A percentile compares a stretch with the other conserved stretches of the same genome.
These are phyloP conservation scores for Phaonia tiefii DNA, from an alignment of 2,888 invertebrate species.

Conservation along the genomic window DNA sequence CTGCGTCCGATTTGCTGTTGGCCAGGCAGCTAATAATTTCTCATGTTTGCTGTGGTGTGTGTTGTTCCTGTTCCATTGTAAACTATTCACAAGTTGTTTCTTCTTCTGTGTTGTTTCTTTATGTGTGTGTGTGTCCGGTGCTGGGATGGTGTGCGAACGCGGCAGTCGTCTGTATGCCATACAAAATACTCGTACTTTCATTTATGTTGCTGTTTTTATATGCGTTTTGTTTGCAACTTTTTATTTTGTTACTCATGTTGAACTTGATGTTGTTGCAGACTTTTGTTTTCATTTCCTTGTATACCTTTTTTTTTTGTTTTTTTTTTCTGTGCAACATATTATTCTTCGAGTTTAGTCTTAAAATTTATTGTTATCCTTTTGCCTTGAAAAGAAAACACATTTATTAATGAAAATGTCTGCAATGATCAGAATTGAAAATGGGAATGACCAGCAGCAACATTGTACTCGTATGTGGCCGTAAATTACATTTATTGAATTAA, in stretches of 20 bases:
- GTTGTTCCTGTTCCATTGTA: slow-evolving; percentile 5
- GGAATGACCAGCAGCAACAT: background rate
- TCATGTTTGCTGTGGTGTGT: slow-evolving; percentile 56
- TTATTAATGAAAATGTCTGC: slow-evolving; percentile 33
- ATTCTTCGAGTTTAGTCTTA: background rate
- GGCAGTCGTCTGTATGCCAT: background rate
- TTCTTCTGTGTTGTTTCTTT: slow-evolving; percentile 2
- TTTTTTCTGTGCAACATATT: background rate
- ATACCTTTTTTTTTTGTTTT: slow-evolving; percentile 4
- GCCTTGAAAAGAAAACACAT: slow-evolving; percentile 26
- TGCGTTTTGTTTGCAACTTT: slow-evolving; percentile 13
- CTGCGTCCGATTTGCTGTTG: slow-evolving; percentile 59
- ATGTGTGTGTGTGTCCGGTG: slow-evolving; percentile 12
- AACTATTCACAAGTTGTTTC: slow-evolving; percentile 36
- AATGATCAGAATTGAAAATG: slow-evolving; percentile 13
- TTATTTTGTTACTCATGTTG: slow-evolving; percentile 26
- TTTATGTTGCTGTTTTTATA: background rate
- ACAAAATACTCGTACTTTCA: slow-evolving; percentile 13
- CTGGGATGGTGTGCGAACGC: slow-evolving; percentile 10
- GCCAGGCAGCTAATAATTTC: slow-evolving; percentile 68
- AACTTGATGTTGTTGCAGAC: slow-evolving; percentile 58
- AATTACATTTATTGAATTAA: no score
- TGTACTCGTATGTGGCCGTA: background rate
- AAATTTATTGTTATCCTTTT: slow-evolving; percentile 38
- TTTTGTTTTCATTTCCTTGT: slow-evolving; percentile 35